These are phyloP conservation scores for Cyphomyrus plagiostoma DNA, from an alignment of 2,113 vertebrate species.

Conservation along the genomic window DNA sequence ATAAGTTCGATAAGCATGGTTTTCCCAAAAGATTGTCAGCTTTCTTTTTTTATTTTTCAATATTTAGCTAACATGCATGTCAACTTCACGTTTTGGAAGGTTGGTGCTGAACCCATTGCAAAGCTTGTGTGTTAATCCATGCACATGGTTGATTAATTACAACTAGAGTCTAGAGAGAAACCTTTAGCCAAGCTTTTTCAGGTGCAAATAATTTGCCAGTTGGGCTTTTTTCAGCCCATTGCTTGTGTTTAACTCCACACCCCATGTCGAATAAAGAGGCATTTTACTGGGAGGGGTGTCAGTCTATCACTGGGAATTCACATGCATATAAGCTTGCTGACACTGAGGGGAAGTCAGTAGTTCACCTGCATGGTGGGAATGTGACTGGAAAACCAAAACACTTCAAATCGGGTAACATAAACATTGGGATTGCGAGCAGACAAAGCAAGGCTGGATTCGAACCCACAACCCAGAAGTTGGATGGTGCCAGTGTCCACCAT, in stretches of 20 bases:
- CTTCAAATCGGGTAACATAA: neutral
- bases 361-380: neutral
- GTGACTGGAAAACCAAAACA: neutral
- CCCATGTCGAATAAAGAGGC: neutral
- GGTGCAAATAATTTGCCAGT: neutral
- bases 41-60: neutral
- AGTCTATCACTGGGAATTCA: neutral
- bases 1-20: neutral
- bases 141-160: neutral
- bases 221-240: neutral
- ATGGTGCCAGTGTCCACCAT: neutral
- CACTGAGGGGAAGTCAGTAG: neutral
- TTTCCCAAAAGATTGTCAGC: neutral
- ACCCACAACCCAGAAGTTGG: neutral
- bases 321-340: neutral
- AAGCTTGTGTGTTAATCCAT: neutral
- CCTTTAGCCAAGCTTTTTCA: neutral
- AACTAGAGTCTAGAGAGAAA: neutral
- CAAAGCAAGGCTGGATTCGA: neutral
- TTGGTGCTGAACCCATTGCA: neutral
- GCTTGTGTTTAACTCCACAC: slow-evolving; percentile 18
- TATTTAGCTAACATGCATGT: neutral
- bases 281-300: neutral
- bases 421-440: neutral
- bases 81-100: neutral